Evolutionary conservation across 2,113 vertebrate genomes (phyloP), one percentile per base, ranked within the genome.

Genomic region (Perognathus longimembris): DNA sequence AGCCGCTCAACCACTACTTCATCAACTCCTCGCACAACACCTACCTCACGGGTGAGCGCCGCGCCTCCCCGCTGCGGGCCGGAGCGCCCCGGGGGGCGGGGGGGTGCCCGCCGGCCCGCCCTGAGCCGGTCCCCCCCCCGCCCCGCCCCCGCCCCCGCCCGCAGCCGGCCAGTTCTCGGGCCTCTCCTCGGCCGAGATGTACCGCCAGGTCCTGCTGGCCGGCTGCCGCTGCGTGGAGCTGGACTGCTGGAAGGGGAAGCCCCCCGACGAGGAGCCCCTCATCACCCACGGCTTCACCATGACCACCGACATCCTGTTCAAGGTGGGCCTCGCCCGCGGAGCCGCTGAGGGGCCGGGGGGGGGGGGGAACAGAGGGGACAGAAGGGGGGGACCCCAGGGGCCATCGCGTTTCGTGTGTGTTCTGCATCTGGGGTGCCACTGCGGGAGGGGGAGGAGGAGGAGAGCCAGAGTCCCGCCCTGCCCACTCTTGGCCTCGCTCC

Each of bases 1-100:
- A 99, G 85, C 99, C 99, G 0, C 95, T 99, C 88, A 98, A 99
- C 0, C 99, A 99, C 96, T 99, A 99, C 98, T 99, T 99, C 95
- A 98, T 99, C 98, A 99, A 99, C 69, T 99, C 99, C 3, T 99
- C 99, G 9, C 99, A 99, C 97, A 99, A 99, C 98, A 99, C 99
- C 0, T 99, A 99, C 85, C 98, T 99, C 86, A 99, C 99, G 98
- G 99, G 99, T 99, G 96, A 57, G 95, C 67, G 26, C 81, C 20
- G 36, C 50, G 57, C 8, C 11, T 24, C 66, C 69, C 50, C 45
- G 45, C 45, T 54, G 50, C 14, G 50, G 4, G 9, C 45, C 10
- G 12, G 45, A 45, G 3, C 3, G 45, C 11, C 45, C 11, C 45
- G 4, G 50, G 11, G 50, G 14, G 50, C 50, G 50, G 50, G 50